Evolutionary conservation across 2,888 invertebrate species (phyloP), one percentile per base, ranked within the genome.

Genomic region (Andrena marginata): DNA sequence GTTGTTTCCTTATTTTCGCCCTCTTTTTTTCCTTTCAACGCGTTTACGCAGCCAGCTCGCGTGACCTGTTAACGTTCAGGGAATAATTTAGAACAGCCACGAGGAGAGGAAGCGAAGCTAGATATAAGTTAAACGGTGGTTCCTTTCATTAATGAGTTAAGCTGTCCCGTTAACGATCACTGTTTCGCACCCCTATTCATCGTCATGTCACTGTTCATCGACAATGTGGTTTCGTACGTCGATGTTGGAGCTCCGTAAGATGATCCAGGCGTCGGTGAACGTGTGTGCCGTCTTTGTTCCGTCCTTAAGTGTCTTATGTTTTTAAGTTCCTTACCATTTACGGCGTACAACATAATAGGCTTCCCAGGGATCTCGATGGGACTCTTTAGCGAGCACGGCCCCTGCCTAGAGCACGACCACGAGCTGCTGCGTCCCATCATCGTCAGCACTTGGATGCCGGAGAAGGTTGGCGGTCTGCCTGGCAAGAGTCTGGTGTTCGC

Each of bases 361-460:
- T 95, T 95, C 92, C 95, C 95, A 84, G 95, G 95, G 85, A 95
- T 95, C 85, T 95, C 95, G 31, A 94, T 95, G 89, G 95, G 95
- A 85, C 93, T 95, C 87, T 95, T 95, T 92, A 95, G 94, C 87
- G 93, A 94, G 79, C 94, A 94, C 85, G 95, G 95, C 29, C 96
- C 97, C 33, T 98, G 98, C 93, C 95, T 97, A 85, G 97, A 97
- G 72, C 98, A 98, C 93, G 97, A 98, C 94, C 97, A 98, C 92
- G 98, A 98, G 92, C 95, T 96, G 60, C 95, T 98, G 71, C 96
- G 97, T 78, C 98, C 98, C 0, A 97, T 98, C 90, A 96, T 98
- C 85, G 97, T 98, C 80, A 97, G 98, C 75, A 98, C 98, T 51
- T 98, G 98, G 96, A 97, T 98, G 94, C 97, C 98, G 29, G 98